Base-by-base conservation (phyloP, 2,888 invertebrate species). In the Erebia epiphron region DNA sequence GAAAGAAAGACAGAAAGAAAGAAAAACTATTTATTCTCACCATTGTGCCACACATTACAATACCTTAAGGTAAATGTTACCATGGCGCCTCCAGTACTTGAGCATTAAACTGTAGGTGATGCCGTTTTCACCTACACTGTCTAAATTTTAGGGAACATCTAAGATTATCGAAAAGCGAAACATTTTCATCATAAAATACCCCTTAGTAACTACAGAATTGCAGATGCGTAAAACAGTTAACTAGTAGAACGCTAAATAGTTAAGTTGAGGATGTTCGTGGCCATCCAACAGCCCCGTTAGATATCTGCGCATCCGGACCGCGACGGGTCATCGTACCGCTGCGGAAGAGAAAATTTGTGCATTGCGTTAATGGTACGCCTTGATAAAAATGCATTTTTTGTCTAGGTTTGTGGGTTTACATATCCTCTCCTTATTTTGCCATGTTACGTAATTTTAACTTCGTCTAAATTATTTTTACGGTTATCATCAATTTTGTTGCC, bases 311-410 rank as follows among this genome's bases (percentile, higher is more conserved):
- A 77, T 78, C 78, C 78, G 79, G 72, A 73, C 66, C 73, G 67
- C 69, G 61, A 62, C 71, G 75, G 78, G 77, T 78, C 78, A 76
- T 70, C 70, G 78, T 72, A 75, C 76, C 73, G 75, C 71, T 73
- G 71, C 78, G 75, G 77, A 75, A 75, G 78, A 81, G 78, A 78
- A 82, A 80, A 81, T 80, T 78, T 78, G 74, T 74, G 67, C 69
- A 65, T 60, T 67, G 66, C 57, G 49, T 66, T 66, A 52, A 62
- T 63, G 57, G 52, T 61, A 49, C 61, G 66, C 14, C 16, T 52
- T 62, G 46, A 60, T 66, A 52, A 43, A 57, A 65, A 52, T 63
- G 41, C 61, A 50, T 54, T 68, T 49, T 57, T 46, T 14, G 46
- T 58, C 13, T 67, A 67, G 62, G 62, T 62, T 57, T 67, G 41